phyloP scores from a whole-genome alignment of 2,113 vertebrate genomes.

The Chamaetylas fuelleborni region DNA sequence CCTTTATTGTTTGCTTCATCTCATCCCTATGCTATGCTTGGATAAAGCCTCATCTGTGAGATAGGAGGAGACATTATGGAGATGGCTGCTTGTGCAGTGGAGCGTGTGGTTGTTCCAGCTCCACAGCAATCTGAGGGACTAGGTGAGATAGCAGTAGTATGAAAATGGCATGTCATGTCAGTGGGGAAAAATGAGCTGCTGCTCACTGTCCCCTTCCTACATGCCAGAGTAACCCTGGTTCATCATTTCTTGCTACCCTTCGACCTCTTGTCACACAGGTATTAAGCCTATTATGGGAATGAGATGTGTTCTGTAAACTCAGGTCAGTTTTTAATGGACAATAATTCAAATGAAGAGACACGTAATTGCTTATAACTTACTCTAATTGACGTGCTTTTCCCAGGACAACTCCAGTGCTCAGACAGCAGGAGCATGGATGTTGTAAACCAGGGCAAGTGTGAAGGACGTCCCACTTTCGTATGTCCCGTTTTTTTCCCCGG shows the following conservation, averaged over 20 bases:
- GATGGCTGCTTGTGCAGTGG: not conserved
- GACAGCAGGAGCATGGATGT: not conserved
- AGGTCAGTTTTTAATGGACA: slow-evolving; percentile 43
- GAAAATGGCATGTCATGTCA: not conserved
- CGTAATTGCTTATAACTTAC: slow-evolving; percentile 20
- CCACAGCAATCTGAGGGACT: not conserved
- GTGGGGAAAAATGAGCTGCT: not conserved
- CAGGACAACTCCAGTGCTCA: slow-evolving; percentile 5
- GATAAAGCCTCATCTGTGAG: not conserved
- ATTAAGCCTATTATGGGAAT: not conserved
- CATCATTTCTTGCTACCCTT: slow-evolving; percentile 1
- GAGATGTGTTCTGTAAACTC: slow-evolving; percentile 35
- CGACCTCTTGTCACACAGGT: not conserved
- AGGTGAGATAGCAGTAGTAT: not conserved
- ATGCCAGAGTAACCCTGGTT: not conserved
- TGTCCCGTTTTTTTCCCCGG: not conserved
- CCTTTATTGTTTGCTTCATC: not conserved
- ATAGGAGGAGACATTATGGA: not conserved
- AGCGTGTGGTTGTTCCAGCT: not conserved
- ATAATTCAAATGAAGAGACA: slow-evolving; percentile 39
- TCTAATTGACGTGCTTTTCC: slow-evolving; percentile 53
- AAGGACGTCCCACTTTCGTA: slow-evolving; percentile 24
- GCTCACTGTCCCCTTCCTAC: not conserved
- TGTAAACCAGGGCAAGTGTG: slow-evolving; percentile 25
- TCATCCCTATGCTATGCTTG: not conserved